Conservation (phyloP, 2,888 invertebrate species). For the Mimas tiliae region DNA sequence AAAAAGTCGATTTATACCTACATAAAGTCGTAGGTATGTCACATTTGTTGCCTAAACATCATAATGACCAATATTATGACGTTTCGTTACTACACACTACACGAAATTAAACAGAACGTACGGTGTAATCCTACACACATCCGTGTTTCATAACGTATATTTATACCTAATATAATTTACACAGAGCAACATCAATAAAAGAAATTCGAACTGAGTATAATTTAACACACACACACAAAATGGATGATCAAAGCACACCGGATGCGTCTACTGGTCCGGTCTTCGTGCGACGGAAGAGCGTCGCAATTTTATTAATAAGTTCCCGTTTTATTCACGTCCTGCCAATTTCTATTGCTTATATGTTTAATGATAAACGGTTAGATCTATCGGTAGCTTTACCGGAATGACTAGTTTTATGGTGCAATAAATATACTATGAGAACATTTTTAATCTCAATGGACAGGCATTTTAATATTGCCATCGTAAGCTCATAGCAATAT, state of each 20-base stretch:
- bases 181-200: slow-evolving; percentile 28
- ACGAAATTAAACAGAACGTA: not conserved
- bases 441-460: not conserved
- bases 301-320: slow-evolving; percentile 80
- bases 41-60: no score
- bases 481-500: no score
- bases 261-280: slow-evolving; percentile 65
- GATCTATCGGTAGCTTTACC: not conserved
- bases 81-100: not conserved
- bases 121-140: slow-evolving; percentile 19
- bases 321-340: slow-evolving; percentile 79
- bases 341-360: slow-evolving; percentile 53
- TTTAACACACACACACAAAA: slow-evolving; percentile 51
- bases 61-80: no score
- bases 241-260: slow-evolving; percentile 73
- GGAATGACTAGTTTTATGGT: not conserved
- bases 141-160: not conserved
- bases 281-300: slow-evolving; percentile 73
- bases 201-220: slow-evolving; percentile 50
- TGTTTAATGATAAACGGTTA: slow-evolving; percentile 19
- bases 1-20: no score
- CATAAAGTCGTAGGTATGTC: no score
- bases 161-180: slow-evolving; percentile 16
- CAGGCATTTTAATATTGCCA: not conserved
- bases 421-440: not conserved